phyloP scores from a whole-genome alignment of 2,888 invertebrate genomes.

The Chrysodeixis includens region DNA sequence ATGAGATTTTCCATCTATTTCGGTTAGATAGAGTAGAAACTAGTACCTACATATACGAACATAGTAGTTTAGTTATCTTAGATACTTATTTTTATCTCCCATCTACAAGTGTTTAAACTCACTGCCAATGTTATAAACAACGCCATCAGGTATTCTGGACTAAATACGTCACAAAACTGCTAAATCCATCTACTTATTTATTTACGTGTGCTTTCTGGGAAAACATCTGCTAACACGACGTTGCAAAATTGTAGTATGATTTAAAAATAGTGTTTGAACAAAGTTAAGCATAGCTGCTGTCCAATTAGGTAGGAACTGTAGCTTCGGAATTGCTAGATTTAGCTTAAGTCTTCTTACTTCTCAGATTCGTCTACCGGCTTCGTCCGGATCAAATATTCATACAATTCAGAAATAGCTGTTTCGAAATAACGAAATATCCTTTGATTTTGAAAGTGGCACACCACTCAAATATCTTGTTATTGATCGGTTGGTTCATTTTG shows the following conservation, averaged over 20 bases:
- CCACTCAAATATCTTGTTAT: conserved; percentile 51
- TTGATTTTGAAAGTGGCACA: conserved; percentile 55
- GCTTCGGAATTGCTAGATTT: conserved; percentile 70
- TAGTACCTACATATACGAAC: too few species aligned
- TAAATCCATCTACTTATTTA: neutral
- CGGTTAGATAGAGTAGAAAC: too few species aligned
- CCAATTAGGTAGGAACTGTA: conserved; percentile 66
- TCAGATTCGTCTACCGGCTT: conserved; percentile 38
- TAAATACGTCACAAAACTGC: conserved; percentile 2
- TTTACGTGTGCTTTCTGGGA: conserved; percentile 8
- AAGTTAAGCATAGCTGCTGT: conserved; percentile 67
- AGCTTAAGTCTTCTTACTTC: conserved; percentile 66
- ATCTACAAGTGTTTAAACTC: neutral
- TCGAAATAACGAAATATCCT: conserved; percentile 53
- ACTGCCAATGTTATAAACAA: conserved; percentile 1
- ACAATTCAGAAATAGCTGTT: conserved; percentile 60
- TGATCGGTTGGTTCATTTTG: conserved; percentile 32
- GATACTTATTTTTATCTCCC: neutral
- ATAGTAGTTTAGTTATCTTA: neutral
- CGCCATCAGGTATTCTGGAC: neutral
- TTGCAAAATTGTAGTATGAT: conserved; percentile 6
- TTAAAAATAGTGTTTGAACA: conserved; percentile 53
- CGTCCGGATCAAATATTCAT: conserved; percentile 70
- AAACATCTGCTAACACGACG: conserved; percentile 18
- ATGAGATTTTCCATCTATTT: too few species aligned